Evolutionary conservation across 2,888 invertebrate genomes (phyloP).

Genomic region (Euphydryas editha): DNA sequence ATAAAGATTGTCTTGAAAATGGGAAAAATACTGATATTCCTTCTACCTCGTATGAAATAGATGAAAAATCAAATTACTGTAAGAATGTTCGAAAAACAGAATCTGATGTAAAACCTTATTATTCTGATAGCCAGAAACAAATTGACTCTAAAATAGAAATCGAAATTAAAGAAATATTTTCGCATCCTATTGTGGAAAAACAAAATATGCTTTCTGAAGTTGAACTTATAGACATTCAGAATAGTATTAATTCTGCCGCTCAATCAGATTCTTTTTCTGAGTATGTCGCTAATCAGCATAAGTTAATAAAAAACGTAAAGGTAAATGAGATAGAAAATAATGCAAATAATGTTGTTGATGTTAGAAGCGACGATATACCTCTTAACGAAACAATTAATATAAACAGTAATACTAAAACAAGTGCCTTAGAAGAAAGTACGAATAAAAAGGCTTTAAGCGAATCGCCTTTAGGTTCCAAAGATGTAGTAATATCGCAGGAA

Average conservation of each 20-base stretch:
- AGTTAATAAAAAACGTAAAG: constrained; percentile 30
- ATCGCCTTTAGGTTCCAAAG: not conserved
- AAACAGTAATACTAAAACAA: not conserved
- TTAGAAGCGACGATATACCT: not conserved
- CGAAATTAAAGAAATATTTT: constrained; percentile 1
- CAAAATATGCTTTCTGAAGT: constrained; percentile 9
- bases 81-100: not conserved
- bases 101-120: not conserved
- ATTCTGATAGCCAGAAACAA: not conserved
- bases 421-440: not conserved
- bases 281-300: constrained; percentile 28
- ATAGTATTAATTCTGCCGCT: not conserved
- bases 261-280: constrained; percentile 23
- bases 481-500: not conserved
- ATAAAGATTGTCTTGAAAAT: not conserved
- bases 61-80: not conserved
- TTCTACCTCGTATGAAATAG: not conserved
- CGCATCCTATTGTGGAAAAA: not conserved
- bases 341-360: not conserved
- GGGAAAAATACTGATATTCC: not conserved
- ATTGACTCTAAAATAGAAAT: not conserved
- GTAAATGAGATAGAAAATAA: constrained; percentile 23
- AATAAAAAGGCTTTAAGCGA: not conserved
- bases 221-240: constrained; percentile 25
- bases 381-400: not conserved